Evolutionary conservation across 64 coral and sea anemone species (phyloP), one percentile per base, ranked within the genome.

Genomic region (Cladopsammia gracilis): DNA sequence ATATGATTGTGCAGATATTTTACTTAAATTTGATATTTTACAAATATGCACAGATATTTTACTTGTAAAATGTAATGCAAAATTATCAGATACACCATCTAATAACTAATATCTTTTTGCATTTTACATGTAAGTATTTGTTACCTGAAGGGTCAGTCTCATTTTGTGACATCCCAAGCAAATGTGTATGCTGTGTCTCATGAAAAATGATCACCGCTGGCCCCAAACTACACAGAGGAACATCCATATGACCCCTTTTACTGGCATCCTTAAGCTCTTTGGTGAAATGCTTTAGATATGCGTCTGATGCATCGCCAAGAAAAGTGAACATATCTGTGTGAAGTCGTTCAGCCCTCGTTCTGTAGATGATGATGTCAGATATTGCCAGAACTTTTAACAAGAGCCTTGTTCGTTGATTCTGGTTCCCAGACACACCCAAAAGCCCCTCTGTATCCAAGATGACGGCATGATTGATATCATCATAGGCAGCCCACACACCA

Each of bases 401-500:
- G 4, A 99, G 83, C 22, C 98, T 82, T 59, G 88, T 96, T 6
- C 94, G 80, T 59, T 96, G 98, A 58, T 96, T 96, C 19, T 89
- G 88, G 70, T 99, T 99, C 6, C 94, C 94, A 73, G 98, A 96
- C 66, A 94, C 91, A 19, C 98, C 94, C 59, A 99, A 89, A 61
- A 99, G 91, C 13, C 98, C 97, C 62, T 99, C 98, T 22, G 98
- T 99, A 59, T 99, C 98, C 60, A 99, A 92, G 60, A 99, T 70
- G 19, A 99, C 80, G 0, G 64, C 75, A 19, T 77, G 92, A 84
- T 82, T 93, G 62, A 69, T 64, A 19, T 79, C 67, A 64, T 99
- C 98, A 86, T 99, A 99, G 9, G 98, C 95, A 72, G 98, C 98
- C 98, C 98, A 99, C 12, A 99, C 88, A 15, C 98, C 98, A n/a